Percentiles rank a stretch among this genome's conserved stretches.
phyloP scores from a whole-genome alignment of 2,797 vertebrate species.

The Huso huso region DNA sequence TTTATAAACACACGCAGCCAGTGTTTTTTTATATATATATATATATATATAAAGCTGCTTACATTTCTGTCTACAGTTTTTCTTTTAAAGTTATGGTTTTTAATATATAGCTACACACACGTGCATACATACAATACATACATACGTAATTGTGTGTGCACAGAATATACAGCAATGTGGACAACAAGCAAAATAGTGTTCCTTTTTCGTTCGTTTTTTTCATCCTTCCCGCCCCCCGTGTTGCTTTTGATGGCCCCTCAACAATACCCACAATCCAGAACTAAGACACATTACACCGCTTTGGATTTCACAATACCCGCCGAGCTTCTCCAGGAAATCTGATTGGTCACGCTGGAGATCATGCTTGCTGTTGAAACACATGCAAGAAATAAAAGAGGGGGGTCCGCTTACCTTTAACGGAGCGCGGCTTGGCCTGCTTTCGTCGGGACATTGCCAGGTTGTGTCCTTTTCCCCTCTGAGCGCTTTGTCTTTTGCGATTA shows the following conservation, averaged over 20 bases:
- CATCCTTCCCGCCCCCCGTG: conserved; percentile 19
- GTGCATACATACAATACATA: too few species aligned
- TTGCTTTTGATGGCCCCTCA: not conserved
- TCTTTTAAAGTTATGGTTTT: too few species aligned
- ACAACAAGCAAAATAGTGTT: too few species aligned
- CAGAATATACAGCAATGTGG: too few species aligned
- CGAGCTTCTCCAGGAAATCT: conserved; percentile 55
- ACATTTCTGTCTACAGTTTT: too few species aligned
- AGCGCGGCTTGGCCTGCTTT: conserved; percentile 96
- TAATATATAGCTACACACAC: too few species aligned
- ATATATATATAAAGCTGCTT: too few species aligned
- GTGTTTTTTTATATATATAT: too few species aligned
- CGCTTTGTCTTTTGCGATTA: conserved; percentile 39
- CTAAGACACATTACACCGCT: not conserved
- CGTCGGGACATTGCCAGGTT: conserved; percentile 84
- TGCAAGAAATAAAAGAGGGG: conserved; percentile 14
- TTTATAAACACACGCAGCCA: too few species aligned
- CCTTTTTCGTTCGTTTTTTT: too few species aligned
- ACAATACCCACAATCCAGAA: too few species aligned
- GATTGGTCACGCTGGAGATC: conserved; percentile 55
- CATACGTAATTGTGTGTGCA: too few species aligned
- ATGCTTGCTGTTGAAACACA: conserved; percentile 26
- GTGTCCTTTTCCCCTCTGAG: conserved; percentile 42
- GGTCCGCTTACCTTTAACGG: conserved; percentile 85
- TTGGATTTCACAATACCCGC: conserved; percentile 57